Evolutionary conservation across 2,888 invertebrate genomes (phyloP).

Genomic region (Leucozona laternaria): DNA sequence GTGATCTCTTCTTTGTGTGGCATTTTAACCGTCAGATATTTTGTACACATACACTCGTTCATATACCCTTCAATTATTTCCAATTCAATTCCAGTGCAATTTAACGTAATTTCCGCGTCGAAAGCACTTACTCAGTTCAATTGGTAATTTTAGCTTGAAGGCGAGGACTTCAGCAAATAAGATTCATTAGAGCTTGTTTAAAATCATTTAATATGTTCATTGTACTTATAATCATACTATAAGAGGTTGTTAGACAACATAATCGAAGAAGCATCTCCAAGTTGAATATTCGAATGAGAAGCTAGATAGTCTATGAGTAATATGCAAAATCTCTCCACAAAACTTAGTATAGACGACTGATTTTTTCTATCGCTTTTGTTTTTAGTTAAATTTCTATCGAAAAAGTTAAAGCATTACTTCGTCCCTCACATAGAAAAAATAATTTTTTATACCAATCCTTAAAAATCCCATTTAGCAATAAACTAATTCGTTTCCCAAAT

Average conservation of each 20-base stretch:
- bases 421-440: not conserved
- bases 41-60: not conserved
- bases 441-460: not conserved
- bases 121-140: not conserved
- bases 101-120: not conserved
- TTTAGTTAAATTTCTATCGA: no score
- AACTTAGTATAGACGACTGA: no score
- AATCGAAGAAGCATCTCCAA: no score
- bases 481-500: constrained; percentile 8
- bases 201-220: not conserved
- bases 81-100: not conserved
- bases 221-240: not conserved
- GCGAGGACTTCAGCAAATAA: not conserved
- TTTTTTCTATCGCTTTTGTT: no score
- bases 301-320: no score
- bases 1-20: not conserved
- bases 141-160: not conserved
- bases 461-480: constrained; percentile 4
- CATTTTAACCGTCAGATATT: not conserved
- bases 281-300: no score
- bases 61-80: not conserved
- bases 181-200: not conserved
- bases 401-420: not conserved
- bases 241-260: not conserved
- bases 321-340: no score